phyloP scores from a whole-genome alignment of 2,797 vertebrate species.

The Halcyon badia region DNA sequence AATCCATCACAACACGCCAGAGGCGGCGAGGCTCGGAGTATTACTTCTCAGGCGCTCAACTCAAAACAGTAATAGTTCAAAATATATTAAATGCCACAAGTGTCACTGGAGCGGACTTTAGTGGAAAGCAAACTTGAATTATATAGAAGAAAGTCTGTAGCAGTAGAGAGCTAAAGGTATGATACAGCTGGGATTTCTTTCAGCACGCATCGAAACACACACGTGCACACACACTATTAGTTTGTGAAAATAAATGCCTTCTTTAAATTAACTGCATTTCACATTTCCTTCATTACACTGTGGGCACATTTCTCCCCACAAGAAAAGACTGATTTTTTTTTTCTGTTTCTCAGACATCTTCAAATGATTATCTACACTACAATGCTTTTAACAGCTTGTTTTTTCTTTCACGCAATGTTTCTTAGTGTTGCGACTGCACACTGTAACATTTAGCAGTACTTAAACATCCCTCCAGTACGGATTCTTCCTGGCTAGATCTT shows the following conservation, averaged over 20 bases:
- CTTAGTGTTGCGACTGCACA: background rate
- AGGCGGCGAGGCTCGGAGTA: background rate
- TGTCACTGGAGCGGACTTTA: background rate
- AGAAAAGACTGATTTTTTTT: background rate
- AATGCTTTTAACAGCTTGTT: constrained; percentile 8
- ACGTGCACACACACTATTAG: background rate
- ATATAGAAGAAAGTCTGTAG: background rate
- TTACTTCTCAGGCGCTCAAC: background rate
- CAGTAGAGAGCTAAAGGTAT: background rate
- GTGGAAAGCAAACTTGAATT: constrained; percentile 4
- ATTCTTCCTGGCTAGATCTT: constrained; percentile 45
- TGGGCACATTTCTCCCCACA: background rate
- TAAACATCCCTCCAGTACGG: constrained; percentile 43
- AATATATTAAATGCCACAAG: background rate
- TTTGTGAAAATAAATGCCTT: background rate
- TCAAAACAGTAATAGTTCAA: background rate
- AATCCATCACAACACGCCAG: background rate
- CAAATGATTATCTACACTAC: background rate
- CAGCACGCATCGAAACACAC: background rate
- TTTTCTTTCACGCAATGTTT: background rate
- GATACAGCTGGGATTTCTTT: background rate
- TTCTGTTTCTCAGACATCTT: background rate
- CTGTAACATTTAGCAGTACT: constrained; percentile 43
- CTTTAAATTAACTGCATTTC: background rate
- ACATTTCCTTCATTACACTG: background rate